These are phyloP conservation scores for Poecile atricapillus DNA, from an alignment of 2,113 vertebrate genomes.

Conservation along the genomic window DNA sequence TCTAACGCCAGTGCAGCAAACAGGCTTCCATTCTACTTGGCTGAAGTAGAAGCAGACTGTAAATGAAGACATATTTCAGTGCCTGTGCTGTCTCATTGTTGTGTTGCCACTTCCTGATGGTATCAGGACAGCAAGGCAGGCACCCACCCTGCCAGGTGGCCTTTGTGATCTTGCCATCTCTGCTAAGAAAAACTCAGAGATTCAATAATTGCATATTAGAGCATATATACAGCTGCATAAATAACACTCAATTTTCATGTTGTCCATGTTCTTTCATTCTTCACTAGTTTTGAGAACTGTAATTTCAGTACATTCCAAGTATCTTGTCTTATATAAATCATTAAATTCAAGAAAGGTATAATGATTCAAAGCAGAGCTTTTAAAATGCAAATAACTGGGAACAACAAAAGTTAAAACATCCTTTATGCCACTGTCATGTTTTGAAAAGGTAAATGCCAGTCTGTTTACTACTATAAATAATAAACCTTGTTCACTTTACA, in stretches of 20 bases:
- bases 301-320: not conserved
- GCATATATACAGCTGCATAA: not conserved
- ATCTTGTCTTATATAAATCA: not conserved
- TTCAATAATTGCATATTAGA: not conserved
- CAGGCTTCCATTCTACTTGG: not conserved
- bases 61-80: not conserved
- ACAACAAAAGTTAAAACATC: not conserved
- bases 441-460: not conserved
- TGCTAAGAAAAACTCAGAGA: not conserved
- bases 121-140: not conserved
- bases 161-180: not conserved
- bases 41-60: not conserved
- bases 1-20: not conserved
- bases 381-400: constrained; percentile 1
- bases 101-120: not conserved
- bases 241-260: not conserved
- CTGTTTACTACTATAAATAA: constrained; percentile 20
- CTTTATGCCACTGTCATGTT: not conserved
- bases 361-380: not conserved
- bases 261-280: not conserved
- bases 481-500: not conserved
- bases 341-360: not conserved
- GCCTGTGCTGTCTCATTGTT: not conserved
- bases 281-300: not conserved
- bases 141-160: not conserved